Percentiles rank a stretch among this genome's conserved stretches.
Evolutionary conservation across 2,888 invertebrate species (phyloP).

Genomic region (Oxyteleia sp.): DNA sequence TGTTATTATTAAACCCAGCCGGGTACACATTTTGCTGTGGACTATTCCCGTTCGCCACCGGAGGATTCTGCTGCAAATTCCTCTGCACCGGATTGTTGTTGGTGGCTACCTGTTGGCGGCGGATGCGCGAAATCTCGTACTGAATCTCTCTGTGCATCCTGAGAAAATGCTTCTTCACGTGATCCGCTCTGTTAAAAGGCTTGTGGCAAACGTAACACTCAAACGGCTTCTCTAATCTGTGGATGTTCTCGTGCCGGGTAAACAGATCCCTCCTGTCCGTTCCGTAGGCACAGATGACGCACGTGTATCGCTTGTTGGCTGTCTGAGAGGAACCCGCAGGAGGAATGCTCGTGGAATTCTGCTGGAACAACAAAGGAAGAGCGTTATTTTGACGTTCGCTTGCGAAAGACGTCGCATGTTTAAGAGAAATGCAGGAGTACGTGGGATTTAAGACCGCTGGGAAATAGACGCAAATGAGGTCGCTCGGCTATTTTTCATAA

Average conservation of each 20-base stretch:
- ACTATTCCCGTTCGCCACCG: constrained; percentile 69
- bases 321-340: constrained; percentile 75
- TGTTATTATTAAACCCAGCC: too few species aligned
- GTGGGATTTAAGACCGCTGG: background rate
- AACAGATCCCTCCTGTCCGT: constrained; percentile 96
- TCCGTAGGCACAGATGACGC: constrained; percentile 96
- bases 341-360: constrained; percentile 76
- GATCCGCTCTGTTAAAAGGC: constrained; percentile 97
- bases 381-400: background rate
- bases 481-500: constrained; percentile 7
- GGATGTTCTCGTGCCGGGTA: constrained; percentile 97
- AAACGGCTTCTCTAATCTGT: constrained; percentile 97
- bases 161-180: constrained; percentile 97
- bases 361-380: constrained; percentile 26
- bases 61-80: constrained; percentile 76
- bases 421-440: constrained; percentile 9
- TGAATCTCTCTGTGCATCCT: constrained; percentile 97
- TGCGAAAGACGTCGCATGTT: background rate
- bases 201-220: constrained; percentile 97
- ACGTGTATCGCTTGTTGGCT: constrained; percentile 92
- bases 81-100: constrained; percentile 73
- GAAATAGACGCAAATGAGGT: constrained; percentile 34
- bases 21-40: constrained; percentile 78
- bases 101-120: too few species aligned
- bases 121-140: constrained; percentile 94